Evolutionary conservation across 1,140 invertebrate species (phyloP).

Genomic region (Caenorhabditis brenneri): DNA sequence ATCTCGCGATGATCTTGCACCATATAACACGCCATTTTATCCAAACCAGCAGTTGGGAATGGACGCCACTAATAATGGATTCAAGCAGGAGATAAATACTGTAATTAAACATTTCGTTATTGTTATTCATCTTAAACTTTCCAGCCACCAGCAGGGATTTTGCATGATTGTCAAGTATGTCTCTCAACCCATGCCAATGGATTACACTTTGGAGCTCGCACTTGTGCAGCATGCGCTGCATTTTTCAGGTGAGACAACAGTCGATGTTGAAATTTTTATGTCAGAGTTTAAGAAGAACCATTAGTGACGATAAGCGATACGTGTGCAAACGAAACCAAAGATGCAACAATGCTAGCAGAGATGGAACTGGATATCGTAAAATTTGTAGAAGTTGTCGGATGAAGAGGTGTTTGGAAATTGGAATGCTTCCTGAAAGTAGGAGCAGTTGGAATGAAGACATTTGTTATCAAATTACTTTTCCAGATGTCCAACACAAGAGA

Average conservation of each 20-base stretch:
- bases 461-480: slow-evolving; percentile 7
- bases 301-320: slow-evolving; percentile 52
- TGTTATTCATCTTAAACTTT: neutral
- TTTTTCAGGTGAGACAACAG: slow-evolving; percentile 32
- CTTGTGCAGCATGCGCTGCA: slow-evolving; percentile 52
- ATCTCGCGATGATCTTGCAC: no score
- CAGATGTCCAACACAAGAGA: slow-evolving; percentile 63
- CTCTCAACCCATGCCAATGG: slow-evolving; percentile 49
- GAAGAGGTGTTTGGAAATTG: slow-evolving; percentile 62
- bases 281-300: slow-evolving; percentile 37
- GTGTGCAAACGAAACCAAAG: slow-evolving; percentile 47
- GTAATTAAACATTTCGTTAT: neutral
- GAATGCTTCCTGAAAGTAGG: slow-evolving; percentile 65
- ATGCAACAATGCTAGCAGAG: slow-evolving; percentile 18
- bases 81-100: neutral
- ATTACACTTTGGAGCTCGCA: slow-evolving; percentile 52
- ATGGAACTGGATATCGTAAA: slow-evolving; percentile 61
- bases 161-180: slow-evolving; percentile 46
- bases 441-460: neutral
- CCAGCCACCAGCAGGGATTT: neutral
- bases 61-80: neutral
- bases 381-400: slow-evolving; percentile 62
- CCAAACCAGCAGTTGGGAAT: neutral
- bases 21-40: neutral
- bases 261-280: no score